Evolutionary conservation across 2,888 invertebrate species (phyloP), one percentile per base, ranked within the genome.

Genomic region (Nomada goodeniana): DNA sequence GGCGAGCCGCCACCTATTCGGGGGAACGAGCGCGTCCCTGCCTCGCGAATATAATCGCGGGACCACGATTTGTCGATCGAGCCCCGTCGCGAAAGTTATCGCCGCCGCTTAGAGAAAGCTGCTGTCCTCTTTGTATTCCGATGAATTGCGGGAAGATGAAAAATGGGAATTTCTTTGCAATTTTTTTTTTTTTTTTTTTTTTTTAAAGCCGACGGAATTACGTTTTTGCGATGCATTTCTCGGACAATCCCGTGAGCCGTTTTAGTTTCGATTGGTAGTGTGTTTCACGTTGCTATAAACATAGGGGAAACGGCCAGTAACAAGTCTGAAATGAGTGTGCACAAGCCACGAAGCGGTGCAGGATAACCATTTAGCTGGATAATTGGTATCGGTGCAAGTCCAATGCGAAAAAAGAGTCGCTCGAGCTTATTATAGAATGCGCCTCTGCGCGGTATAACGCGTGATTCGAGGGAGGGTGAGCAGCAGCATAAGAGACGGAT

Each of bases 141-240:
- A 78, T 85, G 76, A 85, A 74, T 85, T 76, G 82, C 59, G 76
- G 53, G 74, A 79, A 68, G 78, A 44, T 59, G 85, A 76, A 79
- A 85, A 75, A 36, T 36, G 36, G 36, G 7, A 36, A 36, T 36
- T 36, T 36, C 36, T 36, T 29, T 36, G 0, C 36, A 7, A 7
- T 5, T 36, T 36, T 36, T 36, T 0, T 36, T 36, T 23, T 23
- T 23, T 23, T 29, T 29, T 0, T 36, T 7, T 36, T 7, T 7
- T 36, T 36, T 36, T 36, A 7, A 7, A 36, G 7, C 36, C 36
- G 36, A 7, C 7, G 36, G 36, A 36, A 36, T 7, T 36, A 36
- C 7, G 5, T 65, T 69, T 60, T 26, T 36, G 73, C 53, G 73
- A 5, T 5, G 20, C 5, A 36, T 36, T 36, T 36, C 36, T 36